Conservation (phyloP, 1,140 invertebrate species). For the Streblospio benedicti region DNA sequence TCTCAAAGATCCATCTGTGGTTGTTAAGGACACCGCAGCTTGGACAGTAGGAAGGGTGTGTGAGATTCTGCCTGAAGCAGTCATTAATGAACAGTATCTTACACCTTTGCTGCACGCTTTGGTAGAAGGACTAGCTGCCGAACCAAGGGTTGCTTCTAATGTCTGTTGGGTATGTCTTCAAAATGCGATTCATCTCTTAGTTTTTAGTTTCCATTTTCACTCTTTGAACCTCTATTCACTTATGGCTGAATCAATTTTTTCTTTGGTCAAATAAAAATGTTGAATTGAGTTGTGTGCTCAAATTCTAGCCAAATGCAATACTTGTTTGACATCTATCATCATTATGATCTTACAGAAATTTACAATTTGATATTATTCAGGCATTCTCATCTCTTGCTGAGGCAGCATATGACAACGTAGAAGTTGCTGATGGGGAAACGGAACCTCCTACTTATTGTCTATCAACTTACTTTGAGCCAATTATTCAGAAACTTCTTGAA, state of each 20-base stretch:
- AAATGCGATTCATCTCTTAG: too few relatives aligned
- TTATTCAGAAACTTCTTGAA: slow-evolving; percentile 80
- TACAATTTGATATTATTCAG: too few relatives aligned
- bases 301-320: too few relatives aligned
- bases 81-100: slow-evolving; percentile 72
- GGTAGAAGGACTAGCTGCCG: slow-evolving; percentile 72
- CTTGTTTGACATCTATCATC: too few relatives aligned
- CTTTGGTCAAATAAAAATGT: too few relatives aligned
- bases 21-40: slow-evolving; percentile 90
- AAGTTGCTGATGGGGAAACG: slow-evolving; percentile 53
- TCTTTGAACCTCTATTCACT: too few relatives aligned
- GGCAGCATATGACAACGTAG: slow-evolving; percentile 79
- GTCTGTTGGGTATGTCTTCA: slow-evolving; percentile 80
- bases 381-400: slow-evolving; percentile 95
- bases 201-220: too few relatives aligned
- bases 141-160: slow-evolving; percentile 93
- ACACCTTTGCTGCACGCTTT: slow-evolving; percentile 77
- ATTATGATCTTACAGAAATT: too few relatives aligned
- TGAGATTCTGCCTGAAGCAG: slow-evolving; percentile 91
- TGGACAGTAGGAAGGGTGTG: slow-evolving; percentile 98
- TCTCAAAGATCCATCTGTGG: slow-evolving; percentile 85
- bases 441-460: slow-evolving; percentile 89
- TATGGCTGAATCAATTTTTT: too few relatives aligned
- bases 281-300: too few relatives aligned
- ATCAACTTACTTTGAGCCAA: slow-evolving; percentile 85